Evolutionary conservation across 2,888 invertebrate genomes (phyloP).

Genomic region (Caenorhabditis becei): DNA sequence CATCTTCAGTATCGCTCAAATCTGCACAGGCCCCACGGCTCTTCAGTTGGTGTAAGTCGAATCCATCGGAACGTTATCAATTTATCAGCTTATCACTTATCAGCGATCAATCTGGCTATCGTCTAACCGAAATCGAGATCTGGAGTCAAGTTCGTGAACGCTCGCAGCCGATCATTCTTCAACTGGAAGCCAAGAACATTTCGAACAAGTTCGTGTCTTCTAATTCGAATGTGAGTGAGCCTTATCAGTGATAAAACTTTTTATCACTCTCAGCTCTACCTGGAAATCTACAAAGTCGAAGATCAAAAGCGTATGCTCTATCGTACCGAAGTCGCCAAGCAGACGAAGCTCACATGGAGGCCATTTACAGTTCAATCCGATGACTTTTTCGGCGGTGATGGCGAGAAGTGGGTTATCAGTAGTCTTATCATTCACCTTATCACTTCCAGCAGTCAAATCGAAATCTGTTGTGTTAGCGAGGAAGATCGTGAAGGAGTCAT

Average conservation of each 20-base stretch:
- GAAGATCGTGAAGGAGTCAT: slow-evolving; percentile 55
- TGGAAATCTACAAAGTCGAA: slow-evolving; percentile 46
- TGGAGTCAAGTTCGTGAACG: slow-evolving; percentile 71
- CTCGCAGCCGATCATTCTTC: slow-evolving; percentile 72
- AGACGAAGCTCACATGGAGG: slow-evolving; percentile 64
- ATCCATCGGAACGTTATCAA: background rate
- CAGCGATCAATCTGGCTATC: slow-evolving; percentile 46
- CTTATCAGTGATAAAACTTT: background rate
- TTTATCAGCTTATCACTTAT: background rate
- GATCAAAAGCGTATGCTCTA: slow-evolving; percentile 64
- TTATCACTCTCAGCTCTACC: slow-evolving; percentile 32
- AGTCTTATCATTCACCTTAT: background rate
- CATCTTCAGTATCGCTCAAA: slow-evolving; percentile 49
- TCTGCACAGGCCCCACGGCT: slow-evolving; percentile 10
- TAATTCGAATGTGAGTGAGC: slow-evolving; percentile 44
- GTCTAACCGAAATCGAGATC: slow-evolving; percentile 57
- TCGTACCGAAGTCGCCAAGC: slow-evolving; percentile 68
- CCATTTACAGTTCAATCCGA: slow-evolving; percentile 70
- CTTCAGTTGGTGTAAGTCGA: slow-evolving; percentile 44
- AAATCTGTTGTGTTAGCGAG: slow-evolving; percentile 49
- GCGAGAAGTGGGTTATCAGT: slow-evolving; percentile 12
- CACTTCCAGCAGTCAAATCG: slow-evolving; percentile 59
- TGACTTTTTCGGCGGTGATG: slow-evolving; percentile 35
- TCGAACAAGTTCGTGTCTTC: slow-evolving; percentile 62
- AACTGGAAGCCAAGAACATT: slow-evolving; percentile 71